Evolutionary conservation across 2,797 vertebrate genomes (phyloP).

Genomic region (Steatocranus sp.): DNA sequence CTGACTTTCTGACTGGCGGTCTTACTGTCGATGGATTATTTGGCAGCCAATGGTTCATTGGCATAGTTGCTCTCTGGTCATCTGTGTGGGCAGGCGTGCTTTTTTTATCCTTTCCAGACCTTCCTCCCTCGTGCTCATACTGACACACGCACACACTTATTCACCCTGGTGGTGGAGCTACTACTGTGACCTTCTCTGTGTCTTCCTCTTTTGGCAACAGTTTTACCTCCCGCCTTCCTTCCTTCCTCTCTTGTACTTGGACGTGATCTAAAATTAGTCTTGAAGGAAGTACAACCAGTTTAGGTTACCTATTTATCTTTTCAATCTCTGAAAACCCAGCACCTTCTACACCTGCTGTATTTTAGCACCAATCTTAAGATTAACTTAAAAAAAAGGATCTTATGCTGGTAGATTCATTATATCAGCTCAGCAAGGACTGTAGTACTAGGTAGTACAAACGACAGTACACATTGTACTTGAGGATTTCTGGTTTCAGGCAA

Average conservation of each 20-base stretch:
- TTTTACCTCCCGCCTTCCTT: slow-evolving; percentile 7
- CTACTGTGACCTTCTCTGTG: slow-evolving; percentile 47
- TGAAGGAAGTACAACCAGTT: slow-evolving; percentile 32
- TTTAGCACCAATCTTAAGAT: not conserved
- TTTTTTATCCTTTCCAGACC: slow-evolving; percentile 50
- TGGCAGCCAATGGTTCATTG: slow-evolving; percentile 45
- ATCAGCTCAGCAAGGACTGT: not conserved
- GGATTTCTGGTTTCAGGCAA: not conserved
- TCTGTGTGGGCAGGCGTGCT: slow-evolving; percentile 44
- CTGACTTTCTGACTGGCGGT: slow-evolving; percentile 39
- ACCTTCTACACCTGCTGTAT: not conserved
- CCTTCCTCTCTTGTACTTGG: slow-evolving; percentile 22
- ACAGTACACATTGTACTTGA: not conserved
- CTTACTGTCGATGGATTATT: slow-evolving; percentile 49
- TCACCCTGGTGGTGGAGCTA: slow-evolving; percentile 10
- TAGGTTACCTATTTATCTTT: slow-evolving; percentile 24
- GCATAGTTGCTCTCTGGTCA: slow-evolving; percentile 43
- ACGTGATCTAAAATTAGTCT: slow-evolving; percentile 44
- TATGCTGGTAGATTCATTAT: not conserved
- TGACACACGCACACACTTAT: not conserved
- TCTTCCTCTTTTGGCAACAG: slow-evolving; percentile 54
- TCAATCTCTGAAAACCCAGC: not conserved
- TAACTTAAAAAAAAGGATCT: not conserved
- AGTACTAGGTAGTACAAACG: not conserved
- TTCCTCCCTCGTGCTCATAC: slow-evolving; percentile 2